Conservation (phyloP, 2,797 vertebrate genomes). For the Brachyrhaphis roseni region DNA sequence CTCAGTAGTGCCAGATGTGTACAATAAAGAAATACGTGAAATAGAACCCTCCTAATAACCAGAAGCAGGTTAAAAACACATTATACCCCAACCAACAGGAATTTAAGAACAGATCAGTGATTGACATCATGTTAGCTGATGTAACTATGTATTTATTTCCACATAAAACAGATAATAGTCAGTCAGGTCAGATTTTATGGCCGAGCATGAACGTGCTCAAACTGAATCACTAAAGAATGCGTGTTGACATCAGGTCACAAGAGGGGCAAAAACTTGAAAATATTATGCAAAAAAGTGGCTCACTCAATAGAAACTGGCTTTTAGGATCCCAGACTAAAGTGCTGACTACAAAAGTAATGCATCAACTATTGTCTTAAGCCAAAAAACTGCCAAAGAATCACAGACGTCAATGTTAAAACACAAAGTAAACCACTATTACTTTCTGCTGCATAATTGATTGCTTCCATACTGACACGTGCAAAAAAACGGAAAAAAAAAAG, state of each 20-base stretch:
- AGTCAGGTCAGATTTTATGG: background rate
- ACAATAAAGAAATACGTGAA: background rate
- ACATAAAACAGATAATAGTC: background rate
- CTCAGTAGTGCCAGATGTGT: background rate
- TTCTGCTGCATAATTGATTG: background rate
- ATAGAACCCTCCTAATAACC: background rate
- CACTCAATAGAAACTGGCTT: slow-evolving; percentile 32
- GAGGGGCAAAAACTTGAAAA: background rate
- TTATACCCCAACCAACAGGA: background rate
- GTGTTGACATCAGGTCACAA: background rate
- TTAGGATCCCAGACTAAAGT: slow-evolving; percentile 20
- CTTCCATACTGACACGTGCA: background rate
- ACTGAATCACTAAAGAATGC: background rate
- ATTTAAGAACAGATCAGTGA: background rate
- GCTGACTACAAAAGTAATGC: slow-evolving; percentile 14
- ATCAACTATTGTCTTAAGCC: slow-evolving; percentile 10
- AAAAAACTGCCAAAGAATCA: slow-evolving; percentile 9
- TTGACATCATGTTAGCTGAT: background rate
- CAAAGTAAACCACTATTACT: background rate
- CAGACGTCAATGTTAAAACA: slow-evolving; percentile 6
- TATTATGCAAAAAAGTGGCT: slow-evolving; percentile 10
- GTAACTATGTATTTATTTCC: background rate
- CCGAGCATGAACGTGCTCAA: background rate
- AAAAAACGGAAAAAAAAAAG: background rate
- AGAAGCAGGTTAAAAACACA: background rate